phyloP scores from a whole-genome alignment of 2,113 vertebrate genomes.

The Saccopteryx bilineata region DNA sequence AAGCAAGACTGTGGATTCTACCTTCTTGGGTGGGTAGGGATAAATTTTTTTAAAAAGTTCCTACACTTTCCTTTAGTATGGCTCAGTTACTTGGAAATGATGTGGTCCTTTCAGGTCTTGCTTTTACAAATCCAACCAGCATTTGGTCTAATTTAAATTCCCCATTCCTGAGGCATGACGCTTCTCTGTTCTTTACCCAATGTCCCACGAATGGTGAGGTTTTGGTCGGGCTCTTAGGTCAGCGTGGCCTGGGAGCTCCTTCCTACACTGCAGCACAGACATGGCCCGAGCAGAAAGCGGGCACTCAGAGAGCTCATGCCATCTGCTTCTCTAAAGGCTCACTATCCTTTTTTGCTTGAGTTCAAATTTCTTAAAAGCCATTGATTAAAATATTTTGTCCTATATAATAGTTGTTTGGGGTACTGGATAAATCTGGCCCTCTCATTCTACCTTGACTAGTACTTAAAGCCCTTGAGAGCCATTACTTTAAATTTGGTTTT shows the following conservation, averaged over 20 bases:
- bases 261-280: not conserved
- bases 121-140: not conserved
- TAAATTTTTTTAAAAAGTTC: not conserved
- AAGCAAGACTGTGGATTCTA: not conserved
- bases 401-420: not conserved
- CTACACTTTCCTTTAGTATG: not conserved
- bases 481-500: not conserved
- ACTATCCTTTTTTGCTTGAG: not conserved
- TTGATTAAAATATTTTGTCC: not conserved
- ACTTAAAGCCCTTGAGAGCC: not conserved
- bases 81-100: not conserved
- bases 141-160: not conserved
- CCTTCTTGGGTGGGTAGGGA: fast-evolving
- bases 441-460: not conserved
- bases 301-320: no score
- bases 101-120: not conserved
- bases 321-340: not conserved
- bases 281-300: fast-evolving
- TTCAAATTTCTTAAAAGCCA: not conserved
- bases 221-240: not conserved
- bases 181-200: not conserved
- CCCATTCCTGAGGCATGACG: not conserved
- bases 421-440: not conserved
- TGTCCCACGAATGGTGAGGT: not conserved
- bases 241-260: not conserved